Evolutionary conservation across 2,888 invertebrate species (phyloP), one percentile per base, ranked within the genome.

Genomic region (Eristalis tenax): DNA sequence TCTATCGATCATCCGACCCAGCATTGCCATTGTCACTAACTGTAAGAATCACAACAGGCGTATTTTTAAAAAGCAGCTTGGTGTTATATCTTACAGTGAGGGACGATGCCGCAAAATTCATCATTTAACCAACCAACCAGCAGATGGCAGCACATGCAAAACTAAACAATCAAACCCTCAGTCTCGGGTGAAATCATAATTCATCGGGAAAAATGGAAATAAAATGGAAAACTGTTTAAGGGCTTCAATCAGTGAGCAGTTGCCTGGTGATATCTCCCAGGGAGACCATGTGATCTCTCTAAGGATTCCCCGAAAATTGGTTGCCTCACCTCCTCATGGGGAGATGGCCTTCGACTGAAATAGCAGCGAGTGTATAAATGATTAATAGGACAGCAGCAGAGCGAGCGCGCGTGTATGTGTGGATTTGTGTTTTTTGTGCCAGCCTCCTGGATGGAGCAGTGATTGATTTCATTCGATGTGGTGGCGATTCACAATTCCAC

Each of bases 1-100:
- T 50, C 32, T 38, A 18, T 38, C 32, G 18, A 35, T 11, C 64
- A 11, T 65, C 15, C 18, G 38, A 18, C 5, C 71, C 26, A 28
- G 66, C 38, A 4, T 76, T 81, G 85, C 83, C 78, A 89, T 90
- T 91, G 94, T 95, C 94, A 95, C 93, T 94, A 96, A 97, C 97
- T 97, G 96, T 97, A 97, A 97, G 97, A 96, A 96, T 96, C 96
- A 96, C 97, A 96, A 96, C 97, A 97, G 97, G 97, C 97, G 95
- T 95, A 89, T 94, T 93, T 93, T 93, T 93, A 94, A 94, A 93
- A 94, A 50, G 50, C 92, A 94, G 97, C 96, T 97, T 97, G 97
- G 97, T 97, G 97, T 97, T 97, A 97, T 97, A 97, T 97, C 97
- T 97, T 97, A 97, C 97, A 97, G 97, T 97, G 97, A 97, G 95